These are phyloP conservation scores for Brachypodius melanocephalos DNA, from an alignment of 2,113 vertebrate genomes.

Conservation along the genomic window DNA sequence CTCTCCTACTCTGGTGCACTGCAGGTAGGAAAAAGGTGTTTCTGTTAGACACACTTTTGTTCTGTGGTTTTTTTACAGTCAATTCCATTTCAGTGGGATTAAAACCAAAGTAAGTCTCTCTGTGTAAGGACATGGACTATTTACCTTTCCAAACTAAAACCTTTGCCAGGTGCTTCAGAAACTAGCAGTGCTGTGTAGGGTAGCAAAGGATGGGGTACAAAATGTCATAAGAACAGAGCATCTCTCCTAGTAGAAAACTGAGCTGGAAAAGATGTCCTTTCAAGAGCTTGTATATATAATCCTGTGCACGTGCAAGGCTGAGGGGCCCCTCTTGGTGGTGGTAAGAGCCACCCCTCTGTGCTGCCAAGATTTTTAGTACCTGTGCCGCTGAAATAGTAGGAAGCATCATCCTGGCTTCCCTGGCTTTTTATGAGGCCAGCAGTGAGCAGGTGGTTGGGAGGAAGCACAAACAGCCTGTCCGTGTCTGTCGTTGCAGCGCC, in stretches of 20 bases:
- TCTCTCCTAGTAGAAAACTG: background rate
- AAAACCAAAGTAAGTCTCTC: background rate
- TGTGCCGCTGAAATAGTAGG: background rate
- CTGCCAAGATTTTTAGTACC: background rate
- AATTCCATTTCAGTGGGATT: background rate
- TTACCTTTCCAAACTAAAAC: background rate
- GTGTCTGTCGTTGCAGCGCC: slow-evolving; percentile 75
- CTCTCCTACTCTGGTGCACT: slow-evolving; percentile 90
- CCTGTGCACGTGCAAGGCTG: background rate
- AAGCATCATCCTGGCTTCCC: background rate
- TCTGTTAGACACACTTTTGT: background rate
- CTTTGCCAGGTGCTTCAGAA: background rate
- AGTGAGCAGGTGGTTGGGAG: background rate
- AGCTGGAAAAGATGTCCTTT: background rate
- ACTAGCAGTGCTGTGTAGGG: background rate
- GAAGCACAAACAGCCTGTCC: accelerated
- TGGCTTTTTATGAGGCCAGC: background rate
- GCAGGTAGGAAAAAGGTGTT: slow-evolving; percentile 79
- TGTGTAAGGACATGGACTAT: background rate
- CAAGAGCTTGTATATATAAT: background rate
- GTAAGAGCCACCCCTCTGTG: background rate
- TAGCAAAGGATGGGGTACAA: background rate
- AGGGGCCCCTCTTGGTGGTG: background rate
- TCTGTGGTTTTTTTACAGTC: background rate
- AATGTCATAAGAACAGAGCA: background rate